Conservation (phyloP, 2,113 vertebrate genomes). For the Plecturocebus donacophilus region DNA sequence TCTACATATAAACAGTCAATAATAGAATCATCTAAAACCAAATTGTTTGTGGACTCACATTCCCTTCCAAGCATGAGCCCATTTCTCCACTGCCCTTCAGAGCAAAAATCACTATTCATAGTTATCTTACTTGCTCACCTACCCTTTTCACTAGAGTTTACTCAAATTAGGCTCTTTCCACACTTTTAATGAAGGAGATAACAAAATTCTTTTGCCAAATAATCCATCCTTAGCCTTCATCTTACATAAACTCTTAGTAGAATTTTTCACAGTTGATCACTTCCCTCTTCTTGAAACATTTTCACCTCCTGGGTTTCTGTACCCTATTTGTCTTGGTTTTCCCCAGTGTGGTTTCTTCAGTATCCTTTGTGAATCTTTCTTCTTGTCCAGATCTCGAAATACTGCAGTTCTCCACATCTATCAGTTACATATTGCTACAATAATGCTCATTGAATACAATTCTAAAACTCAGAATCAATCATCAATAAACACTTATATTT, state of each 20-base stretch:
- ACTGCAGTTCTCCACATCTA: background rate
- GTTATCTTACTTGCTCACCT: background rate
- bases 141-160: background rate
- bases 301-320: background rate
- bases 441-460: background rate
- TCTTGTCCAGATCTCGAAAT: background rate
- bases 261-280: background rate
- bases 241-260: background rate
- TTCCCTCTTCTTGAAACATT: background rate
- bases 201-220: background rate
- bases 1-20: background rate
- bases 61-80: background rate
- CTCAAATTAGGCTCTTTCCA: background rate
- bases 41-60: background rate
- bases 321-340: background rate
- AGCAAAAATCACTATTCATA: background rate
- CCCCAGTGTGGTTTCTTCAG: background rate
- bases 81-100: background rate
- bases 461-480: background rate
- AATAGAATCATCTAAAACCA: background rate
- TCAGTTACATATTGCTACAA: background rate
- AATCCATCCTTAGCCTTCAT: background rate
- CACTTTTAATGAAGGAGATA: background rate
- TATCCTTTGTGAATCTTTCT: background rate
- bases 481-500: background rate